phyloP scores from a whole-genome alignment of 2,797 vertebrate species.

The Halcyon badia region DNA sequence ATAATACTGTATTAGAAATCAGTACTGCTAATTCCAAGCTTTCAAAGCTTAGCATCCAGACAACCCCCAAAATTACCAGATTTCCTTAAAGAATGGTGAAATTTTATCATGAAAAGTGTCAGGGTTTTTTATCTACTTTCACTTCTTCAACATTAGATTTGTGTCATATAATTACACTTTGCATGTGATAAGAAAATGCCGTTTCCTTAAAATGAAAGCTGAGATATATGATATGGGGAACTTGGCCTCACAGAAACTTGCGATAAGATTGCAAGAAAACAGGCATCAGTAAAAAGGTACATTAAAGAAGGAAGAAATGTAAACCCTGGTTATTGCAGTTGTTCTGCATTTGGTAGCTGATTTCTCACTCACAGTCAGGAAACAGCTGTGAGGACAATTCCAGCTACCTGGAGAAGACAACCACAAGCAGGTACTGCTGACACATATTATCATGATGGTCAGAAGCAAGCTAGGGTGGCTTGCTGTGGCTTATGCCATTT shows the following conservation, averaged over 20 bases:
- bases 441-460: not conserved
- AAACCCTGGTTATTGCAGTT: not conserved
- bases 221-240: not conserved
- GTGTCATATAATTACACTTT: not conserved
- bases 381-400: not conserved
- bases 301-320: not conserved
- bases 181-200: not conserved
- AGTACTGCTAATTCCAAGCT: not conserved
- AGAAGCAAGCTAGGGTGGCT: fast-evolving
- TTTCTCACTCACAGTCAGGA: not conserved
- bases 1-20: not conserved
- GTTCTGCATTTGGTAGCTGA: not conserved
- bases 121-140: not conserved
- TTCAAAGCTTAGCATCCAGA: not conserved
- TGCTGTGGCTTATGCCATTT: not conserved
- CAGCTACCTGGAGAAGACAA: not conserved
- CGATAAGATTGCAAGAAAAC: not conserved
- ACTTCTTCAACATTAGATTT: not conserved
- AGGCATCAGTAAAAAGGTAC: not conserved
- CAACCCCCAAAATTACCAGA: not conserved
- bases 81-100: not conserved
- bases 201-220: not conserved
- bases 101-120: not conserved
- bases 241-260: not conserved
- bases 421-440: not conserved